Evolutionary conservation across 2,113 vertebrate genomes (phyloP), one percentile per base, ranked within the genome.

Genomic region (Malurus alboscapulatus): DNA sequence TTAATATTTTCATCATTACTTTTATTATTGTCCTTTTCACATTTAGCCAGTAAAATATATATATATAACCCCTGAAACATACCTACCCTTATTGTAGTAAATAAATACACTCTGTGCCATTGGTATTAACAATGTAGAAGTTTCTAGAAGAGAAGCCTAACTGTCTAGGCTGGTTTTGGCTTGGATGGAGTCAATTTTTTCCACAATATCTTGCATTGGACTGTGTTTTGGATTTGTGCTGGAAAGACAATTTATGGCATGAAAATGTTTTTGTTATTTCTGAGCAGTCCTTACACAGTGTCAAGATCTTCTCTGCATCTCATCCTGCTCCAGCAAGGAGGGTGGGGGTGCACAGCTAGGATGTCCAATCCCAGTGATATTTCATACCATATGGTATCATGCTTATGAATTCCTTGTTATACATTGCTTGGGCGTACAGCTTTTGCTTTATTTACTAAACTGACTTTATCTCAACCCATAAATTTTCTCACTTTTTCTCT

Each of bases 361-460:
- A 58, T 14, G 27, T 14, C 27, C 9, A 50, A 13, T 26, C 36
- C 18, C 11, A 21, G 34, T 32, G 30, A 36, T 50, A 19, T 42
- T 65, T 36, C 22, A n/a, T 14, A 29, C 8, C 26, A 13, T 19
- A 27, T 1, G 0, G 10, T 27, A 1, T 5, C 0, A 0, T 32
- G 24, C 3, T 58, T 44, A 29, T 45, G 9, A 51, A n/a, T 29
- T 73, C 27, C 22, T 45, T 16, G 8, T 29, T 73, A 25, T 25
- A 29, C 14, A 51, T 51, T 20, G 7, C 12, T n/a, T 44, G 5
- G 19, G 7, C 36, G 34, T 9, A 48, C 6, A 15, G 47, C 38
- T 54, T 62, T 47, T 47, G 5, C 29, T n/a, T 78, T 26, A 30
- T 9, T 42, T 57, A 20, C 55, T 57, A 34, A 79, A 57, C 14